phyloP scores from a whole-genome alignment of 1,140 invertebrate species.

The Tribolium castaneum region DNA sequence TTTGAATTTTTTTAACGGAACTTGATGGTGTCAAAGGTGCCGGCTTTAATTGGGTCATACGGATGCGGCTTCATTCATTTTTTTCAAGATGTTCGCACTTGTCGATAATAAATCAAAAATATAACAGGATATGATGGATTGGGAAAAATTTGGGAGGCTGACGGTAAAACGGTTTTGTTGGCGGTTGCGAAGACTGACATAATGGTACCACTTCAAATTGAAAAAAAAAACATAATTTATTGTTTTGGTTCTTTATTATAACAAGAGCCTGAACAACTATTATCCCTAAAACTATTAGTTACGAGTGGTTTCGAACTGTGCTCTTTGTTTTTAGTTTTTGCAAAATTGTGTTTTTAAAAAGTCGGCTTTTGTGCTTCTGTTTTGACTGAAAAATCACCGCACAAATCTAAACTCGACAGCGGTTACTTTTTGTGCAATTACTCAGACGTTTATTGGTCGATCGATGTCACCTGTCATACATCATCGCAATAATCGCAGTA shows the following conservation, averaged over 20 bases:
- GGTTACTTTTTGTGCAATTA: neutral
- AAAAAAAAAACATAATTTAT: too few relatives aligned
- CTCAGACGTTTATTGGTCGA: neutral
- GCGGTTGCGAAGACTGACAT: too few relatives aligned
- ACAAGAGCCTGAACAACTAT: too few relatives aligned
- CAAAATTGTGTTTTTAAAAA: too few relatives aligned
- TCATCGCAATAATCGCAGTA: neutral
- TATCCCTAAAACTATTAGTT: too few relatives aligned
- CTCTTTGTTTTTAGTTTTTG: too few relatives aligned
- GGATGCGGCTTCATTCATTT: neutral
- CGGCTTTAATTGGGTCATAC: constrained; percentile 13
- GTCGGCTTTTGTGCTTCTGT: too few relatives aligned
- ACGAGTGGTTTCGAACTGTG: too few relatives aligned
- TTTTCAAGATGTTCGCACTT: neutral
- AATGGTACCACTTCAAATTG: too few relatives aligned
- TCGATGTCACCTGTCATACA: neutral
- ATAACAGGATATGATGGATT: neutral
- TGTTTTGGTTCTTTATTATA: too few relatives aligned
- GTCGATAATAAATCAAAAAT: neutral
- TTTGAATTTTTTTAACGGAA: constrained; percentile 17
- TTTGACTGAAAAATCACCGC: too few relatives aligned
- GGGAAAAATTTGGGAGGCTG: neutral
- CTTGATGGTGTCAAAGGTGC: constrained; percentile 14
- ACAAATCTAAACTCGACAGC: neutral
- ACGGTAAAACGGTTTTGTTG: neutral